Base-by-base conservation (phyloP, 1,140 invertebrate species). In the Saxidomus purpurata region DNA sequence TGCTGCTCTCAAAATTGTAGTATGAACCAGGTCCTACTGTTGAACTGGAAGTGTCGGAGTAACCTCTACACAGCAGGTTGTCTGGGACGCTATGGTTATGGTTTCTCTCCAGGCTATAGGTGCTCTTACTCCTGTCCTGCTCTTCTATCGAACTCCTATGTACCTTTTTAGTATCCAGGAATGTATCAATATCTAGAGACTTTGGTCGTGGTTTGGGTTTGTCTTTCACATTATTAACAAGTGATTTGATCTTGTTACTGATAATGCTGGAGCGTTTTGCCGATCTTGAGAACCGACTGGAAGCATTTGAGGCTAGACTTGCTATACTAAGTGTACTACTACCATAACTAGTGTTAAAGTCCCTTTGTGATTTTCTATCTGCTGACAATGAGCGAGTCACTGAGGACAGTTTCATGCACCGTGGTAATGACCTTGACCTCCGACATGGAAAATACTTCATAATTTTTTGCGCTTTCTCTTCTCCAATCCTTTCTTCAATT, bases 361-460 rank as follows among this genome's bases (percentile, higher is more conserved):
- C 86, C 25, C 71, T 87, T 59, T 80, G 61, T 13, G 79, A 81
- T 28, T n/a, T 63, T 11, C 88, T 52, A 34, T 91, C 90, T 15
- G 69, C 77, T 69, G 87, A 91, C 36, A 91, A 52, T 36, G 91
- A 90, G 15, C 86, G 63, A n/a, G 85, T 40, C 17, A 87, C 87
- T 28, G 74, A 85, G 43, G 87, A 52, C 61, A 91, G 81, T 74
- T 93, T 93, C 40, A 93, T 89, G 89, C 93, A 94, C 19, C 94
- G 82, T 40, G 94, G 94, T 43, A 94, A 87, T 25, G 94, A 95
- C 67, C 91, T 91, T 83, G 94, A 93, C 43, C 94, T 85, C 40
- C 93, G 87, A 86, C 94, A 94, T n/a, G 93, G 93, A n/a, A 95
- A 90, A 71, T 93, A 93, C 85, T 92, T 94, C 77, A 94, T 91